Base-by-base conservation (phyloP, 1,140 invertebrate species). In the Drosophila pseudoobscura region DNA sequence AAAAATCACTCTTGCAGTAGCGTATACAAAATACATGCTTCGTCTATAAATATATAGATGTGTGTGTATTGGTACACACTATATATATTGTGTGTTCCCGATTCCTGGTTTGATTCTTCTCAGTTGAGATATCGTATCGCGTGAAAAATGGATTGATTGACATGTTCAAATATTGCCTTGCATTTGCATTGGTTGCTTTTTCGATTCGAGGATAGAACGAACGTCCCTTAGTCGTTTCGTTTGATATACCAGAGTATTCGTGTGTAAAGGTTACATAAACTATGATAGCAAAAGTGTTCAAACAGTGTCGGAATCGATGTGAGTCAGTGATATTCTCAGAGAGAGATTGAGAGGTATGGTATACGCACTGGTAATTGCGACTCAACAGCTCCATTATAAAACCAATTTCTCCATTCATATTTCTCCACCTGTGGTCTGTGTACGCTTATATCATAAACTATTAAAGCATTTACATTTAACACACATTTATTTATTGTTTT, bases 1-100 rank as follows among this genome's bases (percentile, higher is more conserved):
- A 89, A 88, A 85, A 88, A 89, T 88, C 84, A 88, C 84, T 88
- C 84, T 89, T 88, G 84, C 77, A 89, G 74, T 89, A 89, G 85
- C 85, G 85, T 89, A 89, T 89, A 89, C 85, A 89, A 89, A 89
- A 89, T 89, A 89, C 76, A 89, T 80, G 75, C 63, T 64, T 69
- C 65, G 56, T 69, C 63, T 69, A 69, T 69, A 69, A 68, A 69
- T 69, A 78, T 78, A 66, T 82, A 71, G 72, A 52, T 51, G 43
- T 59, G 45, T 64, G 66, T 88, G 20, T 39, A 35, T 31, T 46
- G 5, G 3, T 3, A 35, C 70, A 44, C 61, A 39, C 29, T 57
- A 29, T 74, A 73, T 51, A 66, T 71, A 46, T 76, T 51, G 82
- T 59, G 35, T 39, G 35, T 39, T 39, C 64, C 68, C 83, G 59